These are phyloP conservation scores for Benthosema pterotum DNA, from an alignment of 2,797 vertebrate genomes.

Conservation along the genomic window DNA sequence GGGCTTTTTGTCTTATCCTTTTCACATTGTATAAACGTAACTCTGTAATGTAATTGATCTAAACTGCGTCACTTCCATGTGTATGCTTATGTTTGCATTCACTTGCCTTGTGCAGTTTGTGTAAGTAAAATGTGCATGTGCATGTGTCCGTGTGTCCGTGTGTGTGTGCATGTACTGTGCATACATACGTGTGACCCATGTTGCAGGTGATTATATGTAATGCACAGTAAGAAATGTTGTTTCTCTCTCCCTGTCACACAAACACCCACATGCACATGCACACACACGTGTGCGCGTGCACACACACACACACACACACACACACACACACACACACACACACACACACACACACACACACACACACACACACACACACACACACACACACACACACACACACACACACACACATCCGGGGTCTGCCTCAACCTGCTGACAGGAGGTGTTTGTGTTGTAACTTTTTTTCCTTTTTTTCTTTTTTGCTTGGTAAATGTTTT, in stretches of 20 bases:
- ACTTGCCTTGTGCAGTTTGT: background rate
- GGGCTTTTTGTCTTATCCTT: too few species aligned
- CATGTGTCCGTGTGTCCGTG: background rate
- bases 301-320: background rate
- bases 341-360: conserved; percentile 51
- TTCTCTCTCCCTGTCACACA: conserved; percentile 26
- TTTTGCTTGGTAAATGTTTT: conserved; percentile 76
- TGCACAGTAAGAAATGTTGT: conserved; percentile 36
- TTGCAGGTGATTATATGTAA: conserved; percentile 34
- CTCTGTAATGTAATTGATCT: too few species aligned
- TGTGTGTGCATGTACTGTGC: conserved; percentile 13
- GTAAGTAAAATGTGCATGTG: conserved; percentile 1
- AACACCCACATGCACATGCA: background rate
- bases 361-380: conserved; percentile 35
- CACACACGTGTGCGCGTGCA: background rate
- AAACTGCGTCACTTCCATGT: too few species aligned
- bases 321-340: conserved; percentile 8
- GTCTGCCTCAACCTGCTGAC: conserved; percentile 75
- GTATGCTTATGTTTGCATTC: background rate
- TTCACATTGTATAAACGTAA: too few species aligned
- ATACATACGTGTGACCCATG: conserved; percentile 4
- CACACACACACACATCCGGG: conserved; percentile 30
- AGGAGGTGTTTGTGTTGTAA: conserved; percentile 68
- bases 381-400: conserved; percentile 1
- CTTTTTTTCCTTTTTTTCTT: conserved; percentile 27